Percentiles rank a stretch among this genome's conserved stretches.
Evolutionary conservation across 2,113 vertebrate genomes (phyloP).

Genomic region (Cyprinodon variegatus): DNA sequence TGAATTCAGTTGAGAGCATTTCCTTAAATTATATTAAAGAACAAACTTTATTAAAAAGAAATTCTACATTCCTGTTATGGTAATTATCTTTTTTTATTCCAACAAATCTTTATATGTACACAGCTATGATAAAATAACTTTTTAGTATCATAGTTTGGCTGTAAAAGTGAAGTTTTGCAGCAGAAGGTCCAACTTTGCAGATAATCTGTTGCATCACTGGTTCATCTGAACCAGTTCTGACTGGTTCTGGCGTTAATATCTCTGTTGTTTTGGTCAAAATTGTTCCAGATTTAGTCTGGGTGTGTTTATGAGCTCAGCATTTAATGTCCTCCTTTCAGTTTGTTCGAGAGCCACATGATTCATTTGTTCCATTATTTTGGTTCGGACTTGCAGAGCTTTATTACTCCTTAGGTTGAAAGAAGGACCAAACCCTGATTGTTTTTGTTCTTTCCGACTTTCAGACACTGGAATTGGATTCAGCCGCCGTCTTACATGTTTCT

Average conservation of each 20-base stretch:
- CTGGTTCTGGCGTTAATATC: not conserved
- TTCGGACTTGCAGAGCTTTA: not conserved
- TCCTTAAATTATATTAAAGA: not conserved
- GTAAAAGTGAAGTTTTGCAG: not conserved
- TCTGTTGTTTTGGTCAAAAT: slow-evolving; percentile 9
- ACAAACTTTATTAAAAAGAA: too few relatives aligned
- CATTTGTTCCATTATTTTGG: slow-evolving; percentile 5
- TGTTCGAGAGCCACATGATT: not conserved
- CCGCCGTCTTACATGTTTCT: not conserved
- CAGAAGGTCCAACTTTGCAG: not conserved
- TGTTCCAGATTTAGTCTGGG: not conserved
- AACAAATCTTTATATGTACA: not conserved
- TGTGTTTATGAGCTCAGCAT: not conserved
- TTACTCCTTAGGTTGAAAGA: not conserved
- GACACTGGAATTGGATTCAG: not conserved
- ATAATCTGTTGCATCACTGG: not conserved
- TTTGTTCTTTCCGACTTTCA: not conserved
- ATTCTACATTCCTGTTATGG: not conserved
- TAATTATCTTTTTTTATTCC: not conserved
- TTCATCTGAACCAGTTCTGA: slow-evolving; percentile 1
- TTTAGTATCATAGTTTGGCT: not conserved
- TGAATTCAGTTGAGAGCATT: not conserved
- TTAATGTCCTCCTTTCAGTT: not conserved
- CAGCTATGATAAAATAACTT: not conserved
- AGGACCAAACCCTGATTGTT: not conserved